A percentile compares a stretch with the other conserved stretches of the same genome.
These are phyloP conservation scores for Phortica magna DNA, from an alignment of 2,888 invertebrate species.

Conservation along the genomic window DNA sequence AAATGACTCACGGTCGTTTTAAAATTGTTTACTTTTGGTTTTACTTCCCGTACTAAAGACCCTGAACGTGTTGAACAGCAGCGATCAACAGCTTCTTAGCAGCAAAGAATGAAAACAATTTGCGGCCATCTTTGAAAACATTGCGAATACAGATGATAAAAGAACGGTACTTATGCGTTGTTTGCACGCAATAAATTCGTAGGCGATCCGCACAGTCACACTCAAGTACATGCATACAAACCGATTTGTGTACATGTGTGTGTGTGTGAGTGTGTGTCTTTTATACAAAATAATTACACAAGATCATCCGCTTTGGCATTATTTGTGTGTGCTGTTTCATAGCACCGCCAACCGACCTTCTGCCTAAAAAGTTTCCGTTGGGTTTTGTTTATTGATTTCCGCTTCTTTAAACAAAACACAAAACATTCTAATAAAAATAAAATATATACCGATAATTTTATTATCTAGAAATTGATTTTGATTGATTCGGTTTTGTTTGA, in stretches of 20 bases:
- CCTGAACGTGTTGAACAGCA: background rate
- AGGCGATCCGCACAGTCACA: background rate
- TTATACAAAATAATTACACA: background rate
- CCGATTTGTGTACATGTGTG: background rate
- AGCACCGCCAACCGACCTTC: background rate
- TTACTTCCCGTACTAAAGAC: background rate
- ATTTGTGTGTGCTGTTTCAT: background rate
- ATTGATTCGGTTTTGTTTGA: conserved; percentile 48
- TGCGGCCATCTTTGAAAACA: background rate
- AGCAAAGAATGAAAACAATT: too few relatives aligned
- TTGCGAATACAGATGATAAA: background rate
- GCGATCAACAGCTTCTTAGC: too few relatives aligned
- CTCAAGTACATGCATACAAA: background rate
- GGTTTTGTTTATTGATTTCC: conserved; percentile 28
- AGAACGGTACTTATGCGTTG: background rate
- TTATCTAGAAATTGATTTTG: conserved; percentile 21
- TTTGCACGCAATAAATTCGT: background rate
- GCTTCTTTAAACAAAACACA: conserved; percentile 29
- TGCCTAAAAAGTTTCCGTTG: conserved; percentile 9
- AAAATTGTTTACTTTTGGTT: background rate
- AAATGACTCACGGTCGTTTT: background rate
- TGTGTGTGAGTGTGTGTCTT: background rate
- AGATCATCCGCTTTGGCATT: background rate
- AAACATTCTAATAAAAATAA: background rate
- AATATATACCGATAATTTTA: conserved; percentile 22